Base-by-base conservation (phyloP, 1,140 invertebrate genomes). In the Holotrichia oblita region DNA sequence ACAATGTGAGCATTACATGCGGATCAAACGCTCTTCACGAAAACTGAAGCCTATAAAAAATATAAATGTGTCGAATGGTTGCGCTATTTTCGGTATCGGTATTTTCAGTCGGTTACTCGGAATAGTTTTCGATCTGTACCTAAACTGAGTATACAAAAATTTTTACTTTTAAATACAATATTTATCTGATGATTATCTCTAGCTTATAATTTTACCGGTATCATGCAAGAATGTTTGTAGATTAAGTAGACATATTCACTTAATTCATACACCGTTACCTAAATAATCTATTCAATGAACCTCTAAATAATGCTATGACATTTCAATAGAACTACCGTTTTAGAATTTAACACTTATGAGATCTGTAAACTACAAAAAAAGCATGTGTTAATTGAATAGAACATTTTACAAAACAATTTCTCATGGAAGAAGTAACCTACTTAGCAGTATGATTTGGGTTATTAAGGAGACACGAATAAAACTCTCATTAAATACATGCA, bases 21-120 rank as follows among this genome's bases (percentile, higher is more conserved):
- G 24, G 61, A 69, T 69, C 61, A 69, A 69, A 69, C 27, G 61
- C 27, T 14, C 8, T 22, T 69, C 27, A 34, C 20, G 17, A 69
- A 69, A 69, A 17, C 6, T 14, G 61, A 27, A 69, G 27, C 12
- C 61, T 20, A 69, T 69, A 27, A 69, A 69, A 69, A 27, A 12
- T 24, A 69, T 14, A 69, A 69, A 69, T 34, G 61, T 55, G 61
- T 64, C 24, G n/a, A 64, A 64, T 64, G 24, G 17, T 69, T 69
- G 61, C 12, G 61, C 22, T 69, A 69, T 69, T 69, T 24, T 69
- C 27, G 48, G 22, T 34, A 69, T 6, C 22, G 61, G 27, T 69
- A 69, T 69, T 69, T 69, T 69, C 27, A 55, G 61, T 69, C 61
- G 22, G 22, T 69, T 69, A 69, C 22, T 27, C 14, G 22, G 27